Evolutionary conservation across 2,888 invertebrate genomes (phyloP).

Genomic region (Asteroscopus sphinx): DNA sequence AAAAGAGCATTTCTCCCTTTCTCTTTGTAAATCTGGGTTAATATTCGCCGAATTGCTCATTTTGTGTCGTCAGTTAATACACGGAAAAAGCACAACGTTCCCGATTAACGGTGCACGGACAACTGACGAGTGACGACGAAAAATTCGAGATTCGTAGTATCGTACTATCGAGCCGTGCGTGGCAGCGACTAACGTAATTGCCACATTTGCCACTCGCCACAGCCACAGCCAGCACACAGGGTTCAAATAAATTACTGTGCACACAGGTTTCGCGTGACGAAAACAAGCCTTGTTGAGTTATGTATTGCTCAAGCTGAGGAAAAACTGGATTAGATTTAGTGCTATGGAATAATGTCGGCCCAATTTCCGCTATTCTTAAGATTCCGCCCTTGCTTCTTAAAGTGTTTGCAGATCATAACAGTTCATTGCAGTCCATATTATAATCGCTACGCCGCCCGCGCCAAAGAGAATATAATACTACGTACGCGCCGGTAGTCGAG

Average conservation of each 20-base stretch:
- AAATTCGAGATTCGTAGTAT: constrained; percentile 2
- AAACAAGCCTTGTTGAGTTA: constrained; percentile 1
- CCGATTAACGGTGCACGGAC: constrained; percentile 9
- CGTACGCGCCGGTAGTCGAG: too few species aligned
- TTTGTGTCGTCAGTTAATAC: constrained; percentile 36
- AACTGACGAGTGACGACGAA: constrained; percentile 33
- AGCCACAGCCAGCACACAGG: too few species aligned
- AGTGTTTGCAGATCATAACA: too few species aligned
- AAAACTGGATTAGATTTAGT: constrained; percentile 21
- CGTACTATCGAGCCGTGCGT: too few species aligned
- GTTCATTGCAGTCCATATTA: too few species aligned
- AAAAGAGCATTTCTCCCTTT: constrained; percentile 94
- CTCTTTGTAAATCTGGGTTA: constrained; percentile 93
- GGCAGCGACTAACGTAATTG: constrained; percentile 32
- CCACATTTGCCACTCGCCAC: too few species aligned
- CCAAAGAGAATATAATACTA: too few species aligned
- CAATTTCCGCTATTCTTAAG: too few species aligned
- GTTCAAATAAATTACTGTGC: too few species aligned
- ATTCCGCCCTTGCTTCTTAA: too few species aligned
- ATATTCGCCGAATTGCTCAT: constrained; percentile 76
- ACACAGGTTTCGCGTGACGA: constrained; percentile 28
- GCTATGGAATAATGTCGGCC: too few species aligned
- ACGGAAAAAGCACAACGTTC: constrained; percentile 24
- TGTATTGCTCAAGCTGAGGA: neutral
- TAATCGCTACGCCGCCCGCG: too few species aligned